Evolutionary conservation across 2,113 vertebrate genomes (phyloP), one percentile per base, ranked within the genome.

Genomic region (Craseonycteris thonglongyai): DNA sequence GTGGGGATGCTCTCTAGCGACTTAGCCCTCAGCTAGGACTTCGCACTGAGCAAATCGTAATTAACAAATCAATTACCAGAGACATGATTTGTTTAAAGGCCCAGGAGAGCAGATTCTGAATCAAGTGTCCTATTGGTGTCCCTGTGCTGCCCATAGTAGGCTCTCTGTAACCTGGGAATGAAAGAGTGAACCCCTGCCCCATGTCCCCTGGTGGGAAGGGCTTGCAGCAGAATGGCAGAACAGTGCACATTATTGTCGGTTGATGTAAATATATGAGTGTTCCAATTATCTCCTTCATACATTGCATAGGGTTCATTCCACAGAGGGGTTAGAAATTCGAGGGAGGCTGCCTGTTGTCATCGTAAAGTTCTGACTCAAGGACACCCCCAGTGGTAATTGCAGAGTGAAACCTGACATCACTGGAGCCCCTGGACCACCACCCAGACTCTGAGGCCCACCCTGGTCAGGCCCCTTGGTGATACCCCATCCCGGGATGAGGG

Each of bases 251-350:
- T 56, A 69, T 56, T 93, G 88, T 35, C 82, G 86, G 65, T 91
- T 78, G 69, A 63, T 96, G 51, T 90, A 94, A 96, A 89, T 81
- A 86, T 61, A 83, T 78, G 66, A 79, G 38, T 51, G 33, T 76
- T 91, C 93, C 87, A 83, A 94, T 93, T 84, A 69, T 59, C 79
- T 95, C 69, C 83, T 71, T 91, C 91, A 88, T 96, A 95, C 91
- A 87, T 75, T 1, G 7, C 69, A 65, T 74, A 42, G 33, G 69
- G 47, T 75, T 95, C 59, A 38, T 56, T 90, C 76, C 49, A 78
- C 7, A 72, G 61, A 90, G 45, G 54, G 63, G n/a, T 45, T 61
- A 71, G 76, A 76, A 76, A 83, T 38, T 71, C 88, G 59, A 90
- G 84, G 35, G 51, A 71, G 59, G 14, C 61, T 19, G 5, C 54